Conservation (phyloP, 2,113 vertebrate species). For the Pandion haliaetus region DNA sequence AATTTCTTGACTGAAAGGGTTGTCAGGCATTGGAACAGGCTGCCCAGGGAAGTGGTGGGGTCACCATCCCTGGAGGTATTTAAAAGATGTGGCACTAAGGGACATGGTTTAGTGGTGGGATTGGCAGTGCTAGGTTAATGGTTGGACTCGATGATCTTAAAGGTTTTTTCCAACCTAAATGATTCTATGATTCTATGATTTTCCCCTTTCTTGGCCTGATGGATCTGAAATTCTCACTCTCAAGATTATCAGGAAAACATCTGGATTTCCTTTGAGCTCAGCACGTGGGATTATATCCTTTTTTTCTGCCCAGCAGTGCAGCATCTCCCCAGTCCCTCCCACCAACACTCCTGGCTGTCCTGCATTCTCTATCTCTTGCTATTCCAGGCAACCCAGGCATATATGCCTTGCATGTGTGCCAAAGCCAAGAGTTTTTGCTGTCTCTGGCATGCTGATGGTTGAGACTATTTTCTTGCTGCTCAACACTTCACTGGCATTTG, state of each 20-base stretch:
- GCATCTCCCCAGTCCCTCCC: background rate
- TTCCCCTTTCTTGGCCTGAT: background rate
- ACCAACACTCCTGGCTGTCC: background rate
- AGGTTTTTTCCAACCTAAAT: background rate
- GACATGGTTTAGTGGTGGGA: background rate
- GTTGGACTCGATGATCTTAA: background rate
- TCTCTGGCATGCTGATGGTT: background rate
- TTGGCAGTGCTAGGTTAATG: background rate
- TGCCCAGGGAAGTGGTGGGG: background rate
- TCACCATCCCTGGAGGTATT: background rate
- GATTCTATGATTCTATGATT: background rate
- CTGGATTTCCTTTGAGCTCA: background rate
- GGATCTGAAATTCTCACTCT: background rate
- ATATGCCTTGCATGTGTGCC: background rate
- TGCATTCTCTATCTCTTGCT: background rate
- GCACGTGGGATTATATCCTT: background rate
- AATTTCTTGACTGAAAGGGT: background rate
- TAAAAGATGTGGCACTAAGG: background rate
- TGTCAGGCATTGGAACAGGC: background rate
- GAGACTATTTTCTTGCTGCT: background rate
- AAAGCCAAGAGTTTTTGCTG: conserved; percentile 1
- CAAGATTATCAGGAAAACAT: background rate
- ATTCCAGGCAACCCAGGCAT: background rate
- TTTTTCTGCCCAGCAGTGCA: background rate
- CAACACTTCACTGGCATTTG: background rate